phyloP scores from a whole-genome alignment of 2,888 invertebrate species.

The Agrilus biguttatus region DNA sequence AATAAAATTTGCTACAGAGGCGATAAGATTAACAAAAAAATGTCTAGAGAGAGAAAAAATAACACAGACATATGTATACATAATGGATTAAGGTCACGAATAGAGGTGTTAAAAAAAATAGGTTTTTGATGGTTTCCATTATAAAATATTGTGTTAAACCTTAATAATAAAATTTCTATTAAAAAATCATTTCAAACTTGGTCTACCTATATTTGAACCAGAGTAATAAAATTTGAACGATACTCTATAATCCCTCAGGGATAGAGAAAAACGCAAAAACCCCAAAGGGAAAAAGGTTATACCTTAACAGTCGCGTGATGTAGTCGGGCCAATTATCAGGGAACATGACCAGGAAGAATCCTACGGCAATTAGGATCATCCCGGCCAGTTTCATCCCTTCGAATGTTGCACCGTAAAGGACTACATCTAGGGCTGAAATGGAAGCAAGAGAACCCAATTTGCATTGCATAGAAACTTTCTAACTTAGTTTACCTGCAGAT shows the following conservation, averaged over 20 bases:
- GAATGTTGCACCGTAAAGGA: constrained; percentile 72
- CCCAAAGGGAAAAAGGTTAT: constrained; percentile 18
- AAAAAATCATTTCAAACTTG: neutral
- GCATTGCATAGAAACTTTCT: too few relatives aligned
- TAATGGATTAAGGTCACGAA: neutral
- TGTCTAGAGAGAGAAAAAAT: too few relatives aligned
- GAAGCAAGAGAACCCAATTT: neutral
- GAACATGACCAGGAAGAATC: constrained; percentile 87
- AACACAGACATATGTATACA: neutral
- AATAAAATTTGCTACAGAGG: constrained; percentile 1
- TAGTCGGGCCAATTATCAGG: constrained; percentile 96
- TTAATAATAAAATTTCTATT: neutral
- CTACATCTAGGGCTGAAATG: constrained; percentile 65
- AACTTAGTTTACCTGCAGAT: constrained; percentile 61
- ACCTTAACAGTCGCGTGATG: constrained; percentile 79
- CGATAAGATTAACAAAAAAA: neutral
- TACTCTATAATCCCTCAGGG: too few relatives aligned
- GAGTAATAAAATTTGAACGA: too few relatives aligned
- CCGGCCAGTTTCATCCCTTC: constrained; percentile 94
- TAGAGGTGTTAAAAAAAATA: too few relatives aligned
- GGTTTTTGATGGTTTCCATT: too few relatives aligned
- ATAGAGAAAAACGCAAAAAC: too few relatives aligned
- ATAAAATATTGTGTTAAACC: too few relatives aligned
- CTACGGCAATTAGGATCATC: constrained; percentile 76
- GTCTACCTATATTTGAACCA: neutral